These are phyloP conservation scores for Saxidomus purpurata DNA, from an alignment of 1,140 invertebrate genomes.

Conservation along the genomic window DNA sequence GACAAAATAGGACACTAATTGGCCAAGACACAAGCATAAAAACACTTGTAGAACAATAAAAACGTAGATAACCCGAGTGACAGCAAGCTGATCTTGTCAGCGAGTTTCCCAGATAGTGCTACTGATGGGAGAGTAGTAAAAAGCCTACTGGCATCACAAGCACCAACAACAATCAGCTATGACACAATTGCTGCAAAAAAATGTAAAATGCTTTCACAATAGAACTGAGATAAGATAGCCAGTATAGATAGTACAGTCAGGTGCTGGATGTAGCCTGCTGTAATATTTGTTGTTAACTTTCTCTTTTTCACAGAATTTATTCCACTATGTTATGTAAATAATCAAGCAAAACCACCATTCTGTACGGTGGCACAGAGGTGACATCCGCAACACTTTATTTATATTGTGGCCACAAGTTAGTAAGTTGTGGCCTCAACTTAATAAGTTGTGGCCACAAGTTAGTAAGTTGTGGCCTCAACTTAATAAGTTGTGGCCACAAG, in stretches of 20 bases:
- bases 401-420: no score
- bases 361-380: no score
- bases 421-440: no score
- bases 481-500: no score
- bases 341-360: no score
- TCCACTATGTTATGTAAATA: no score
- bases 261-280: background rate
- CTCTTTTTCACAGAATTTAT: background rate
- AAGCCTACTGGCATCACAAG: background rate
- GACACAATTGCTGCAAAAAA: conserved; percentile 27
- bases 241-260: background rate
- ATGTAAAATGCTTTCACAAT: conserved; percentile 28
- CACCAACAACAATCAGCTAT: conserved; percentile 14
- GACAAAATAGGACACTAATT: conserved; percentile 64
- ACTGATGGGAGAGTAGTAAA: background rate
- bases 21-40: conserved; percentile 58
- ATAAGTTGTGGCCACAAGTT: no score
- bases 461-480: no score
- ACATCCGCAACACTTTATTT: no score
- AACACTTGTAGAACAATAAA: conserved; percentile 63
- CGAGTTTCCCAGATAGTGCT: background rate
- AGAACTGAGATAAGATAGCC: conserved; percentile 9
- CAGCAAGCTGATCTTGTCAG: conserved; percentile 46
- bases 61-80: conserved; percentile 54
- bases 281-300: no score